These are phyloP conservation scores for Priocnemis perturbator DNA, from an alignment of 2,888 invertebrate species.

Conservation along the genomic window DNA sequence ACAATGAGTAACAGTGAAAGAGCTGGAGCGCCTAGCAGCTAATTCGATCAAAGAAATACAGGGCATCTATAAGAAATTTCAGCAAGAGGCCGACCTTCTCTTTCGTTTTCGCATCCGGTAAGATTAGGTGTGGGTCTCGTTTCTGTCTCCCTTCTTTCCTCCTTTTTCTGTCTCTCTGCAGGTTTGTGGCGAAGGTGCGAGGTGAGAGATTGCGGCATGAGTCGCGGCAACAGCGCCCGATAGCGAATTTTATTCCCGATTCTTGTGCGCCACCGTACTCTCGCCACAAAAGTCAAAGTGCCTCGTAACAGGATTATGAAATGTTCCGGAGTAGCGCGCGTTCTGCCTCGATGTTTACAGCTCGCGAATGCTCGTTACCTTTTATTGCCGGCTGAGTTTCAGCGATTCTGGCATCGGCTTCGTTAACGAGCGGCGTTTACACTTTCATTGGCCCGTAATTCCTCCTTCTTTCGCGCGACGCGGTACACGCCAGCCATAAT, in stretches of 20 bases:
- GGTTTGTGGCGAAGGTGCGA: too few species aligned
- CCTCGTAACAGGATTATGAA: conserved; percentile 61
- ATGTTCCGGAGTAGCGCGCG: conserved; percentile 57
- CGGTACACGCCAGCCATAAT: conserved; percentile 11
- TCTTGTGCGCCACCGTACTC: conserved; percentile 25
- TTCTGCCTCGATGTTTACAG: conserved; percentile 50
- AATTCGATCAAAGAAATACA: too few species aligned
- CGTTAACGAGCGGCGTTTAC: conserved; percentile 57
- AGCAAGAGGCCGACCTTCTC: too few species aligned
- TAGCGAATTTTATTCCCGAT: conserved; percentile 53
- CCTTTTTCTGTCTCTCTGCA: too few species aligned
- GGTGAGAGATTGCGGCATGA: not conserved
- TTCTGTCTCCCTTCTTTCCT: too few species aligned
- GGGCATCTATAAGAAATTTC: too few species aligned
- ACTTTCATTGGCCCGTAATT: conserved; percentile 49
- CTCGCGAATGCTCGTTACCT: conserved; percentile 55
- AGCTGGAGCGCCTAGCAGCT: too few species aligned
- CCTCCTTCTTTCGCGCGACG: conserved; percentile 13
- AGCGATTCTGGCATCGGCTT: conserved; percentile 54
- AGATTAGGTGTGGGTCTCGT: too few species aligned
- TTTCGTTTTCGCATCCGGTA: too few species aligned
- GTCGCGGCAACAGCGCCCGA: conserved; percentile 21
- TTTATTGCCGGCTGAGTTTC: conserved; percentile 52
- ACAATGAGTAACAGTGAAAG: too few species aligned
- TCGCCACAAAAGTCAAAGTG: conserved; percentile 55